Base-by-base conservation (phyloP, 2,113 vertebrate species). In the Heteronetta atricapilla region DNA sequence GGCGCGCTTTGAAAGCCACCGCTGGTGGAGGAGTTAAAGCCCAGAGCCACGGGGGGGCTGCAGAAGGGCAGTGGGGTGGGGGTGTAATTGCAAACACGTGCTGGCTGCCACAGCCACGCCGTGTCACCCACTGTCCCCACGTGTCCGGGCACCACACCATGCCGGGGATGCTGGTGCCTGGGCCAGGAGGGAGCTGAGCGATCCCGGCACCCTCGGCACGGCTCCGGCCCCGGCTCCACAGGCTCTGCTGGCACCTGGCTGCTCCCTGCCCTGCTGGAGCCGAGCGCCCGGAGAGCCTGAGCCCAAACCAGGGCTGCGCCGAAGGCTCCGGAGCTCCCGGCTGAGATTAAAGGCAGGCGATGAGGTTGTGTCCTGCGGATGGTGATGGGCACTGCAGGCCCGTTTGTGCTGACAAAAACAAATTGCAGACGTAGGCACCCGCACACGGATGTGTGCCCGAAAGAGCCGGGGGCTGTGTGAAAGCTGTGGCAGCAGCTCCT, bases 381-480 rank as follows among this genome's bases (percentile, higher is more conserved):
- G 26, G 4, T 18, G 26, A 18, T 3, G 46, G 33, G 21, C 26
- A 5, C 52, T 8, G 7, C 2, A 0, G 74, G 8, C 11, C 8
- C 0, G 3, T 59, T 22, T 50, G 18, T 56, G 8, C 26, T 2
- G 23, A 31, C 33, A 26, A 20, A 12, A 25, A 18, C 11, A 48
- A 33, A 38, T 38, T 1, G 0, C 34, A 5, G 31, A 16, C 34
- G 48, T 33, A 18, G 2, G 0, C 8, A 5, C 10, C 14, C 8
- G 25, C 52, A 3, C 8, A 1, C 26, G 7, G 40, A 38, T 7
- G 38, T 6, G 23, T 22, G 15, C n/a, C 29, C 3, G 0, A 12
- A 48, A 34, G 84, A 80, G 64, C 58, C 10, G 2, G 8, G 5
- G 69, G 60, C 8, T 0, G 13, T 28, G 18, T 25, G 78, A 40